A percentile compares a stretch with the other conserved stretches of the same genome.
Conservation (phyloP, 2,888 invertebrate species). For the Agrotis segetum region DNA sequence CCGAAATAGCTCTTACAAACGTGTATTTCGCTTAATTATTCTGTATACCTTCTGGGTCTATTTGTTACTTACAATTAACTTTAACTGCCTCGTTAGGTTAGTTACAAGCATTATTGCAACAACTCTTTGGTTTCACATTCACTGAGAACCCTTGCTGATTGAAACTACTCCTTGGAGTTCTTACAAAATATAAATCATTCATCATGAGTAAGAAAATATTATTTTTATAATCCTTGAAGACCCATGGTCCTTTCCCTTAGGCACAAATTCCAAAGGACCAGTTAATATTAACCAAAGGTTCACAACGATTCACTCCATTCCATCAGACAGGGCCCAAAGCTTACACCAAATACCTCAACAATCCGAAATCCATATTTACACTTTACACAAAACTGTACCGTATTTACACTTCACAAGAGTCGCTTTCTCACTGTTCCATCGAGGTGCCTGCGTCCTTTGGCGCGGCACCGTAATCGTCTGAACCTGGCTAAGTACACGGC, state of each 20-base stretch:
- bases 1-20: slow-evolving; percentile 5
- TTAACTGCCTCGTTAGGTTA: slow-evolving; percentile 65
- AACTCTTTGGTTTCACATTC: slow-evolving; percentile 87
- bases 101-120: slow-evolving; percentile 72
- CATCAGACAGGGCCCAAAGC: slow-evolving; percentile 62
- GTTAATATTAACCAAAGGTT: slow-evolving; percentile 1
- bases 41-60: slow-evolving; percentile 36
- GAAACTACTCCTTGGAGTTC: slow-evolving; percentile 26
- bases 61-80: slow-evolving; percentile 48
- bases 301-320: slow-evolving; percentile 11
- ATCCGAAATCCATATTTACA: slow-evolving; percentile 78
- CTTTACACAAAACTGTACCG: slow-evolving; percentile 75
- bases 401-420: slow-evolving; percentile 82
- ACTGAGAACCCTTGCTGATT: slow-evolving; percentile 57
- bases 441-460: slow-evolving; percentile 67
- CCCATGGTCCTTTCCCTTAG: background rate
- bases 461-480: slow-evolving; percentile 65
- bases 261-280: background rate
- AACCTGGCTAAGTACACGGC: slow-evolving; percentile 70
- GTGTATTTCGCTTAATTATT: slow-evolving; percentile 1
- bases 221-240: background rate
- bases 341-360: slow-evolving; percentile 69
- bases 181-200: slow-evolving; percentile 13
- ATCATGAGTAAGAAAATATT: background rate
- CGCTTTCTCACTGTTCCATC: slow-evolving; percentile 74